These are phyloP conservation scores for Carterocephalus palaemon DNA, from an alignment of 2,888 invertebrate genomes.

Conservation along the genomic window DNA sequence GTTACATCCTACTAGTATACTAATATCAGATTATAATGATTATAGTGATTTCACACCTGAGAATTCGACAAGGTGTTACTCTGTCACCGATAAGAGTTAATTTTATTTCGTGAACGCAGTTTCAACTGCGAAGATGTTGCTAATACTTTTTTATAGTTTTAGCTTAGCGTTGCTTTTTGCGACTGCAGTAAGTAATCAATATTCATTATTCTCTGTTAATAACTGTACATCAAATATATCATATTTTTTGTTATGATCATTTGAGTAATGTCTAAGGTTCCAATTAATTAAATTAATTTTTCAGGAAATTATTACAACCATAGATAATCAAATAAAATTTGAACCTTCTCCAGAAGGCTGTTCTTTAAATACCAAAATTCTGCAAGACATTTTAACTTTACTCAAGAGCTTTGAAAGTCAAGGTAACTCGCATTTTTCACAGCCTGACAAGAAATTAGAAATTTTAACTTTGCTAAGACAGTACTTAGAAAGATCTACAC, in stretches of 20 bases:
- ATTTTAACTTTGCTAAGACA: constrained; percentile 21
- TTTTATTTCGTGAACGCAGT: not conserved
- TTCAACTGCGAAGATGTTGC: constrained; percentile 3
- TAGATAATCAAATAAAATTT: no score
- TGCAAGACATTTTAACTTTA: constrained; percentile 21
- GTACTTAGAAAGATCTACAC: not conserved
- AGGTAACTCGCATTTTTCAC: not conserved
- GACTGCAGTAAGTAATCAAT: constrained; percentile 14
- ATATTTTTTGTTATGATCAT: no score
- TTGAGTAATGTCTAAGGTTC: no score
- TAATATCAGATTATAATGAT: constrained; percentile 14
- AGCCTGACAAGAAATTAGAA: constrained; percentile 23
- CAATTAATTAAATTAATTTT: not conserved
- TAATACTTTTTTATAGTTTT: constrained; percentile 3
- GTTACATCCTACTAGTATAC: constrained; percentile 16
- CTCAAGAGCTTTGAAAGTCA: constrained; percentile 16
- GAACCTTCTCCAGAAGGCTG: constrained; percentile 12
- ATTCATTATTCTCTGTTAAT: no score
- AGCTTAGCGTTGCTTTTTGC: constrained; percentile 1
- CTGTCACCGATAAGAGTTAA: constrained; percentile 4
- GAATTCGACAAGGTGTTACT: constrained; percentile 29
- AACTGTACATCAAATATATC: no score
- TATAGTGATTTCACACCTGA: constrained; percentile 32
- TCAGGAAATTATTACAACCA: not conserved
- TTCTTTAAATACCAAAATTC: constrained; percentile 20